Percentiles rank a stretch among this genome's conserved stretches.
These are phyloP conservation scores for Cheilosia vernalis DNA, from an alignment of 2,888 invertebrate species.

Conservation along the genomic window DNA sequence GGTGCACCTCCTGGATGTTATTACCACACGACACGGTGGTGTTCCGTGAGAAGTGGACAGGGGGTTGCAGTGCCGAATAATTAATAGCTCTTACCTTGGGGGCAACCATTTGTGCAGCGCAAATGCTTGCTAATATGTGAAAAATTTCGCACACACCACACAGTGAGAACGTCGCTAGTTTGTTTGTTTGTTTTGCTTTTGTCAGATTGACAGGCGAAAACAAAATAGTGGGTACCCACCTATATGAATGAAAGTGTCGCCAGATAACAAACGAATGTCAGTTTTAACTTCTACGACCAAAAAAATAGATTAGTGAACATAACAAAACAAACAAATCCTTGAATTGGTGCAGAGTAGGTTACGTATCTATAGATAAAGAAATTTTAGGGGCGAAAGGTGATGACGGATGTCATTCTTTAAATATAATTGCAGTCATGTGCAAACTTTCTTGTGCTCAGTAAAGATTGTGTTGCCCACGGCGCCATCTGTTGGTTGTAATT, in stretches of 20 bases:
- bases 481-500: too few species aligned
- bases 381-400: slow-evolving; percentile 1
- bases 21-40: background rate
- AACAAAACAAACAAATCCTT: background rate
- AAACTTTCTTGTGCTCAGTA: too few species aligned
- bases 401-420: background rate
- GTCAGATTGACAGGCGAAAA: slow-evolving; percentile 7
- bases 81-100: slow-evolving; percentile 68
- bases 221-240: background rate
- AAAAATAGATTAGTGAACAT: slow-evolving; percentile 22
- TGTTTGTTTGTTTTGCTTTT: slow-evolving; percentile 8
- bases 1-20: slow-evolving; percentile 31
- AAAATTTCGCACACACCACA: slow-evolving; percentile 37
- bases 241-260: slow-evolving; percentile 35
- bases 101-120: slow-evolving; percentile 61
- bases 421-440: background rate
- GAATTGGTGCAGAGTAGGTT: background rate
- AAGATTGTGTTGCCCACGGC: too few species aligned
- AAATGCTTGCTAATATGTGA: slow-evolving; percentile 70
- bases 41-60: slow-evolving; percentile 11
- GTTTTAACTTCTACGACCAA: background rate
- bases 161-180: slow-evolving; percentile 20
- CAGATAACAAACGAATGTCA: too few species aligned
- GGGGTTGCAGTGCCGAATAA: slow-evolving; percentile 53
- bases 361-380: background rate